A percentile compares a stretch with the other conserved stretches of the same genome.
Evolutionary conservation across 2,888 invertebrate species (phyloP).

Genomic region (Halictus ligatus): DNA sequence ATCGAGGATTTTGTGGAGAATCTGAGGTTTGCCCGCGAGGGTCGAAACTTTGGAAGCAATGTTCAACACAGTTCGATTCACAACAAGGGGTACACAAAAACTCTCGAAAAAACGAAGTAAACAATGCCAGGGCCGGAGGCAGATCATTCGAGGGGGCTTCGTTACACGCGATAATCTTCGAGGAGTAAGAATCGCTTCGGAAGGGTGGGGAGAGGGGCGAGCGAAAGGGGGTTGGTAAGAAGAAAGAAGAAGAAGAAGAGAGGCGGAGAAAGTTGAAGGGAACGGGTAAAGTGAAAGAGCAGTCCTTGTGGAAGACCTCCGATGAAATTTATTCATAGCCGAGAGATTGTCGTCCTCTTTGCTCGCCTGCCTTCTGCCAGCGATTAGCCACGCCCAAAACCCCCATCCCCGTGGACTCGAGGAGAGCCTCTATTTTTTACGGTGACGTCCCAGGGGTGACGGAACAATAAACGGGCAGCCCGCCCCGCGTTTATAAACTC

Average conservation of each 20-base stretch:
- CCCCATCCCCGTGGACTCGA: neutral
- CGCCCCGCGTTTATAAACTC: slow-evolving; percentile 56
- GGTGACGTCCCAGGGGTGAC: slow-evolving; percentile 58
- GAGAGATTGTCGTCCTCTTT: slow-evolving; percentile 52
- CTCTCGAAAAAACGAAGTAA: neutral
- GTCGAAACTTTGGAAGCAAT: neutral
- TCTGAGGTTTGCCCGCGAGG: no score
- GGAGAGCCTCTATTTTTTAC: slow-evolving; percentile 52
- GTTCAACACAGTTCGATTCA: neutral
- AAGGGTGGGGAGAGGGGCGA: neutral
- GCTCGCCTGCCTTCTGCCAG: slow-evolving; percentile 30
- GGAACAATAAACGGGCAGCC: slow-evolving; percentile 65
- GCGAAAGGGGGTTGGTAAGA: neutral
- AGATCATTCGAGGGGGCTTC: slow-evolving; percentile 25
- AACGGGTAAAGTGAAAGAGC: slow-evolving; percentile 56
- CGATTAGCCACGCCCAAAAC: slow-evolving; percentile 62
- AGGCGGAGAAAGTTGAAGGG: neutral
- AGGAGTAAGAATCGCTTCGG: neutral
- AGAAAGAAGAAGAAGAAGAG: neutral
- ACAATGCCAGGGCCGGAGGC: slow-evolving; percentile 9
- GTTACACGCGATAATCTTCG: slow-evolving; percentile 52
- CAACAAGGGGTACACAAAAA: neutral
- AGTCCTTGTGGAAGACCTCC: slow-evolving; percentile 37
- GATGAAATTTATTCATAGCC: slow-evolving; percentile 70
- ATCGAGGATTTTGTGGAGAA: no score